These are phyloP conservation scores for Gallinago paraguaiae DNA, from an alignment of 2,113 vertebrate species.

Conservation along the genomic window DNA sequence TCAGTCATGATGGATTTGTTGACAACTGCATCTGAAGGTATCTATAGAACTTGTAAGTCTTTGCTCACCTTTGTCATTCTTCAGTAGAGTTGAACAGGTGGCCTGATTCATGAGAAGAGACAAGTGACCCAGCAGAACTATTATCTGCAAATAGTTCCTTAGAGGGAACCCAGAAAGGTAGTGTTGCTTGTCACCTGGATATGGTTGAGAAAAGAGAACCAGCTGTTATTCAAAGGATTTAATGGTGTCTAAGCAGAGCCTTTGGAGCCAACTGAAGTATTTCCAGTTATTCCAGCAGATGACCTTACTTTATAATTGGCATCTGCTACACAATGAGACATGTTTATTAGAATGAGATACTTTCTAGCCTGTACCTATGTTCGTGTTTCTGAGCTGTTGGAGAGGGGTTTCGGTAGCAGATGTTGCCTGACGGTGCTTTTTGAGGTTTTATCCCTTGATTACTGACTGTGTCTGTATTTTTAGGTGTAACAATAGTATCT, in stretches of 20 bases:
- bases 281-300: no score
- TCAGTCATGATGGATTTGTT: conserved; percentile 82
- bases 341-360: neutral
- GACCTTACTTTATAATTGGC: no score
- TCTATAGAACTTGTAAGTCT: neutral
- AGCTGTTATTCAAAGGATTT: neutral
- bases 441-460: neutral
- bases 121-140: neutral
- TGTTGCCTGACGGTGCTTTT: neutral
- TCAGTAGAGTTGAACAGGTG: neutral
- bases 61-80: neutral
- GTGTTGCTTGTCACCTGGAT: neutral
- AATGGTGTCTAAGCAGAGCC: neutral
- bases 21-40: conserved; percentile 41
- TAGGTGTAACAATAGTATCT: neutral
- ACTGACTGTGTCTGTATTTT: neutral
- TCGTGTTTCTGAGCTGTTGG: neutral
- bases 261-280: neutral
- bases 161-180: neutral
- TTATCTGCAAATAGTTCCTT: neutral
- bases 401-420: neutral
- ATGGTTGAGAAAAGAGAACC: neutral
- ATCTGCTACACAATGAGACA: neutral
- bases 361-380: neutral
- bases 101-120: neutral